A percentile compares a stretch with the other conserved stretches of the same genome.
Evolutionary conservation across 2,113 vertebrate genomes (phyloP).

Genomic region (Rhipidura dahli): DNA sequence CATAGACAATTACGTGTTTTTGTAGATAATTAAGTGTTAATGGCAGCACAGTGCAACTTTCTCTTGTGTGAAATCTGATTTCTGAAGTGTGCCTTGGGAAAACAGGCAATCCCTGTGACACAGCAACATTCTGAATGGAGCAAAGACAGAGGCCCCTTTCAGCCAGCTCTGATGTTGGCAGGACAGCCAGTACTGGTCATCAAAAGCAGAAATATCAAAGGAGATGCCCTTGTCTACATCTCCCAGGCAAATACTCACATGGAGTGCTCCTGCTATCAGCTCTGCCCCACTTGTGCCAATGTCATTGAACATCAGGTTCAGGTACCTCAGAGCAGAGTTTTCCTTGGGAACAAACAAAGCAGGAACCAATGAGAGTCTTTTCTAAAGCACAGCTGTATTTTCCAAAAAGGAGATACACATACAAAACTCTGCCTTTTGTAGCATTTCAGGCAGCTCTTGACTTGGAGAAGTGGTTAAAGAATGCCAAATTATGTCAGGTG

Average conservation of each 20-base stretch:
- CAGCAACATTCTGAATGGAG: neutral
- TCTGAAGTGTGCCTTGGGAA: slow-evolving; percentile 14
- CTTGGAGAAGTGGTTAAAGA: neutral
- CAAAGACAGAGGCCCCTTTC: slow-evolving; percentile 29
- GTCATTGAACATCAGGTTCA: slow-evolving; percentile 89
- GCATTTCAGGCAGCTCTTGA: neutral
- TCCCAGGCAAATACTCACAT: slow-evolving; percentile 70
- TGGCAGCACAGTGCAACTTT: neutral
- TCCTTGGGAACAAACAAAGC: slow-evolving; percentile 64
- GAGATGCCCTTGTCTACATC: neutral
- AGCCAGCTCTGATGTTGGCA: slow-evolving; percentile 19
- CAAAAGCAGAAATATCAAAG: neutral
- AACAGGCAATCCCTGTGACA: neutral
- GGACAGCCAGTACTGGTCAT: neutral
- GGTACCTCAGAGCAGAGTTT: slow-evolving; percentile 64
- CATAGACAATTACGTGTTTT: neutral
- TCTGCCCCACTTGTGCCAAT: slow-evolving; percentile 81
- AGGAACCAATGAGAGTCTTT: neutral
- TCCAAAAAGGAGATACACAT: neutral
- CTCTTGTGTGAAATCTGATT: slow-evolving; percentile 14
- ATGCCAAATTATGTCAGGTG: neutral
- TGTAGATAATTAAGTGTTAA: neutral
- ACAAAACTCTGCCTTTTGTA: neutral
- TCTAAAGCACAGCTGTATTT: neutral
- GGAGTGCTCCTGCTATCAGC: slow-evolving; percentile 79